Percentiles rank a stretch among this genome's conserved stretches.
Evolutionary conservation across 2,888 invertebrate genomes (phyloP).

Genomic region (Cryptocephalus primarius): DNA sequence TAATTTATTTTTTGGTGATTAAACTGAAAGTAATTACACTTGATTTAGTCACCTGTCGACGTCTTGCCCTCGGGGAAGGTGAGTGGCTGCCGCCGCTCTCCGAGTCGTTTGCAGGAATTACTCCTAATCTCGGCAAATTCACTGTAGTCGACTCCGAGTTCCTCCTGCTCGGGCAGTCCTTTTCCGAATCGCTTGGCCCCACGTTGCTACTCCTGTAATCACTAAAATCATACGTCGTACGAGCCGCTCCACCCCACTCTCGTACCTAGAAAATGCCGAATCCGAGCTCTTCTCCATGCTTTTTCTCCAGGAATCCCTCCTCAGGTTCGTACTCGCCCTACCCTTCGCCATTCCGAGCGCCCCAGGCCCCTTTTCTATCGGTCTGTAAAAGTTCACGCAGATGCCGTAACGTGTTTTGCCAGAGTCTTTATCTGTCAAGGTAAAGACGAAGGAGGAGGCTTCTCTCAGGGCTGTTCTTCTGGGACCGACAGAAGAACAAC

Average conservation of each 20-base stretch:
- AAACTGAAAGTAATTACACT: background rate
- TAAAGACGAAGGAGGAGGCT: conserved; percentile 94
- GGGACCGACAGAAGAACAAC: conserved; percentile 87
- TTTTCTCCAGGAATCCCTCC: conserved; percentile 83
- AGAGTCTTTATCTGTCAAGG: conserved; percentile 97
- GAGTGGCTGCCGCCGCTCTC: conserved; percentile 83
- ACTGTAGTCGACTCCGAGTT: conserved; percentile 45
- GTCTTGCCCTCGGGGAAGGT: conserved; percentile 72
- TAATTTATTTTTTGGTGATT: background rate
- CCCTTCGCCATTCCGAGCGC: conserved; percentile 29
- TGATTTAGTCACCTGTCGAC: conserved; percentile 52
- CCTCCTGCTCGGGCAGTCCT: conserved; percentile 66
- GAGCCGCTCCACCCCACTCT: too few relatives aligned
- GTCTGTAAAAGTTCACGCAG: conserved; percentile 96
- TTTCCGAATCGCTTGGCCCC: conserved; percentile 82
- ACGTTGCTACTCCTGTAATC: conserved; percentile 88
- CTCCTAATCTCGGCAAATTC: conserved; percentile 43
- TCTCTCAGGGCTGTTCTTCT: conserved; percentile 75
- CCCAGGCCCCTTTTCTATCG: conserved; percentile 56
- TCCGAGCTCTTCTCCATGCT: conserved; percentile 88
- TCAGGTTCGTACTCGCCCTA: conserved; percentile 48
- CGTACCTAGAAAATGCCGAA: conserved; percentile 82
- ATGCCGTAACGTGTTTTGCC: conserved; percentile 91
- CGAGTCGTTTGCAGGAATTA: conserved; percentile 63
- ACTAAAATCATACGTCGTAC: conserved; percentile 43